Evolutionary conservation across 2,797 vertebrate species (phyloP).

Genomic region (Hylomyscus alleni): DNA sequence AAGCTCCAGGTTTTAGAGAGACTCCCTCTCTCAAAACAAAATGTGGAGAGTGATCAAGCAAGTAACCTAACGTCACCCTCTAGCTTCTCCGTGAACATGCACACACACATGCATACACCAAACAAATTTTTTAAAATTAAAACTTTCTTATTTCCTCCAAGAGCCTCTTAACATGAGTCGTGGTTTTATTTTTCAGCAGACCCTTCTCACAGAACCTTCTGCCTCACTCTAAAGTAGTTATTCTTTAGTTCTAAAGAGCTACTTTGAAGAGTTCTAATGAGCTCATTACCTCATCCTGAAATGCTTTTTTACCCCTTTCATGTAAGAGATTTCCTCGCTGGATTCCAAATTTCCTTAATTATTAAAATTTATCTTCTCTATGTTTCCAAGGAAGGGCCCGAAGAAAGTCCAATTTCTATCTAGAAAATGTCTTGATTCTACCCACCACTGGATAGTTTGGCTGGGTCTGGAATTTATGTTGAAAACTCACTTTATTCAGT

Average conservation of each 20-base stretch:
- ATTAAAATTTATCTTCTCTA: background rate
- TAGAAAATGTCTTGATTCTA: background rate
- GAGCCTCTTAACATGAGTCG: background rate
- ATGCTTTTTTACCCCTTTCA: constrained; percentile 22
- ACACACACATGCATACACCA: background rate
- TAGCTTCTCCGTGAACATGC: background rate
- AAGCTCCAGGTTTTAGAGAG: background rate
- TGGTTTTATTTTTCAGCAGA: background rate
- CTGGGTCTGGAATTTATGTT: constrained; percentile 57
- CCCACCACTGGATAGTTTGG: background rate
- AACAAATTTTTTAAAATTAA: background rate
- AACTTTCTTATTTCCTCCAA: background rate
- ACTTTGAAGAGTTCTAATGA: no score
- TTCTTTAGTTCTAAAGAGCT: background rate
- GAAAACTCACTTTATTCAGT: background rate
- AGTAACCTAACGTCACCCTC: background rate
- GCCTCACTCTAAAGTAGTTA: background rate
- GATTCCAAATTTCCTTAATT: background rate
- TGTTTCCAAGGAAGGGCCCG: background rate
- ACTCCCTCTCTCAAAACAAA: background rate
- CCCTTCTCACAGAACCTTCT: background rate
- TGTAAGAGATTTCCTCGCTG: background rate
- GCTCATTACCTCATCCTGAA: background rate
- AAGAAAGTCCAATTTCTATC: background rate
- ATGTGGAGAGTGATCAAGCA: background rate